Base-by-base conservation (phyloP, 2,888 invertebrate genomes). In the Drosophila ezoana region DNA sequence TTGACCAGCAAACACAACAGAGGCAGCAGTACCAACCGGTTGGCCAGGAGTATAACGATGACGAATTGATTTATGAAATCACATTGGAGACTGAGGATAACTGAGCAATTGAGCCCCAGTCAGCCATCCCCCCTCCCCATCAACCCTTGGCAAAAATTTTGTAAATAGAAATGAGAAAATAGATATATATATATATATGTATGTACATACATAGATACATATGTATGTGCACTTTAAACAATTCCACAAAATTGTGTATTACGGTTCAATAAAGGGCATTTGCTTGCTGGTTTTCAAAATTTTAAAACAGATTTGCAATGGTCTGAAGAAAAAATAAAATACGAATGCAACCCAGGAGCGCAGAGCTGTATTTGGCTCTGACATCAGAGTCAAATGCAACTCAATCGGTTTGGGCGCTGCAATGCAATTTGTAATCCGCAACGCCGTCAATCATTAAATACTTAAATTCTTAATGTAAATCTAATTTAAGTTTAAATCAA, bases 41-140 rank as follows among this genome's bases (percentile, higher is more conserved):
- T 45, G 64, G 51, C 16, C 72, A 69, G 20, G 69, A 76, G 3
- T 73, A 69, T 6, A 80, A 70, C 18, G 72, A 67, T 6, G 74
- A 76, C 43, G 85, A 86, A 51, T 40, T 88, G 56, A 76, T 88
- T 56, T 88, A 79, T 62, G 88, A 85, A 71, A 86, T 86, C 68
- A 85, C 81, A 45, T 35, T 85, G 67, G 75, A 86, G 84, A 68
- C 80, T 72, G 84, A 79, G 58, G 81, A 80, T 33, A 88, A 83
- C 63, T 87, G 68, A 82, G 41, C 35, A 33, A 33, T 10, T 38
- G 9, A 20, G 20, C 18, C 32, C 28, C 20, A 4, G 28, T 23
- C 6, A 14, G 18, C 13, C 18, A 4, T 11, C 10, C 33, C 43
- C 33, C 57, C 6, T 10, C 9, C 16, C 40, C 4, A 14, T 1